A percentile compares a stretch with the other conserved stretches of the same genome.
Conservation (phyloP, 2,797 vertebrate genomes). For the Acanthopagrus latus region DNA sequence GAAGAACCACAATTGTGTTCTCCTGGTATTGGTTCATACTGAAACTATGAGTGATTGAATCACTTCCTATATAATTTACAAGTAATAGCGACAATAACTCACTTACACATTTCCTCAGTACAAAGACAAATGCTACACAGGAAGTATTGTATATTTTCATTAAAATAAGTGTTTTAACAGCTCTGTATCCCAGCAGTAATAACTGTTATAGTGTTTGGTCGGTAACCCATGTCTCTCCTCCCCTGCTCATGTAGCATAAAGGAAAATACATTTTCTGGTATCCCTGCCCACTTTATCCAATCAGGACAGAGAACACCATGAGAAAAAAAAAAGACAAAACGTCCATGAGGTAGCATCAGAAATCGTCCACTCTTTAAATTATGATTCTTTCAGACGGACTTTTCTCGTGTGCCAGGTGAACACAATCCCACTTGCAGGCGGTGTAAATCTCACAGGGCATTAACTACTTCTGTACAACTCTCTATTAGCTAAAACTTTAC, state of each 20-base stretch:
- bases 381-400: neutral
- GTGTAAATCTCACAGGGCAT: neutral
- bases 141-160: neutral
- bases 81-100: no score
- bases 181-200: no score
- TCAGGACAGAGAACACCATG: no score
- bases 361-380: neutral
- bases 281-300: no score
- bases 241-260: no score
- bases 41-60: slow-evolving; percentile 19
- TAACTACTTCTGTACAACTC: neutral
- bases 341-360: neutral
- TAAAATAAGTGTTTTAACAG: no score
- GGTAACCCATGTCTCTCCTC: no score
- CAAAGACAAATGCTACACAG: neutral
- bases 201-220: no score
- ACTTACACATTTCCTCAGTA: neutral
- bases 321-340: neutral
- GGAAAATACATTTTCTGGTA: no score
- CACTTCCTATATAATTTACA: neutral
- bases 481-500: neutral
- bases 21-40: slow-evolving; percentile 1
- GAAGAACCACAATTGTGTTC: slow-evolving; percentile 23
- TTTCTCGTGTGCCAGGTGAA: neutral
- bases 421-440: neutral